phyloP scores from a whole-genome alignment of 2,797 vertebrate species.

The Gastrophryne carolinensis region DNA sequence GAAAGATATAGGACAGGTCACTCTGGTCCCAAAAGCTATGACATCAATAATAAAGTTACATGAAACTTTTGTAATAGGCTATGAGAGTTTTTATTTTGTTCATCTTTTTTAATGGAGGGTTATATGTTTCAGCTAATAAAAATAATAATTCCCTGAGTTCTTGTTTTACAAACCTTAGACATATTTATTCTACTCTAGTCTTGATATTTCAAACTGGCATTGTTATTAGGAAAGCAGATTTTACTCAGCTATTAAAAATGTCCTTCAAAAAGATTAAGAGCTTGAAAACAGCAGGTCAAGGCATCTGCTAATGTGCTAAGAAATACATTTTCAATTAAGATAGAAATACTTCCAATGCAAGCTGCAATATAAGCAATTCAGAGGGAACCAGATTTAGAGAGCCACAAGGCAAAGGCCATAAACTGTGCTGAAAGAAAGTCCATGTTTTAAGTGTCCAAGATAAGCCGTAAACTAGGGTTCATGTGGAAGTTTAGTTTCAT shows the following conservation, averaged over 20 bases:
- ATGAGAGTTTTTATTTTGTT: too few relatives aligned
- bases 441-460: neutral
- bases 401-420: neutral
- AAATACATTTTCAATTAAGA: slow-evolving; percentile 13
- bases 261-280: slow-evolving; percentile 8
- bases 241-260: slow-evolving; percentile 1
- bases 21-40: too few relatives aligned
- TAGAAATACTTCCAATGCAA: neutral
- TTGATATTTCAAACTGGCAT: neutral
- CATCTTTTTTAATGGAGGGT: too few relatives aligned
- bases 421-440: neutral
- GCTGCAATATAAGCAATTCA: neutral
- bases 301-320: neutral
- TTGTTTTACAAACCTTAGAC: neutral
- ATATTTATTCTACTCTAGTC: neutral
- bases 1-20: too few relatives aligned
- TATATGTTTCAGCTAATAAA: too few relatives aligned
- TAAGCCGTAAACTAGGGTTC: neutral
- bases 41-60: too few relatives aligned
- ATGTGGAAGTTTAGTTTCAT: neutral
- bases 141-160: too few relatives aligned
- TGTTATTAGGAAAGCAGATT: neutral
- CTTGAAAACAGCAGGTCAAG: neutral
- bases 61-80: too few relatives aligned
- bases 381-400: neutral